Percentiles rank a stretch among this genome's conserved stretches.
phyloP scores from a whole-genome alignment of 1,140 invertebrate species.

The Drosophila triauraria region DNA sequence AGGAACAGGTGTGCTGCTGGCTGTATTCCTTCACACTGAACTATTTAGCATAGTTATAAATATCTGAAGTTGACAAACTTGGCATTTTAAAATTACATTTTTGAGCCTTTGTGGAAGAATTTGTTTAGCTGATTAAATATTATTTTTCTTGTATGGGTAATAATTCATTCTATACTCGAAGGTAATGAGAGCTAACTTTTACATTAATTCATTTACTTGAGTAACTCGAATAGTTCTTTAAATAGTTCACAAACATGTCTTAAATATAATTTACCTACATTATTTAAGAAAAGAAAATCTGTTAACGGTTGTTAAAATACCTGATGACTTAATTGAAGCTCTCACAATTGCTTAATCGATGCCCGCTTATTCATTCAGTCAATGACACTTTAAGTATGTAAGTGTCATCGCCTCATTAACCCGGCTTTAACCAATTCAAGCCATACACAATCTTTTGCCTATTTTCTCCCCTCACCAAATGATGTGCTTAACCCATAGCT shows the following conservation, averaged over 20 bases:
- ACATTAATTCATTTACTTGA: not conserved
- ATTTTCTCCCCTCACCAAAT: constrained; percentile 1
- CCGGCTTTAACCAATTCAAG: not conserved
- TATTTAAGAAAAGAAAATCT: not conserved
- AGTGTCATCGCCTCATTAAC: constrained; percentile 14
- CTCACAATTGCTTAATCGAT: constrained; percentile 5
- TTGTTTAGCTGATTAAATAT: no score
- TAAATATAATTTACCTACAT: no score
- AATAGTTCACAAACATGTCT: not conserved
- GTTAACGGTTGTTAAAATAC: no score
- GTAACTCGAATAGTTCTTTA: not conserved
- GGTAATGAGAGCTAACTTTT: no score
- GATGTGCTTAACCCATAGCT: constrained; percentile 9
- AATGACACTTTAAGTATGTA: constrained; percentile 16
- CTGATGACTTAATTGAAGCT: not conserved
- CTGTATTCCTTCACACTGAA: constrained; percentile 4
- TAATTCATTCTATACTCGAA: no score
- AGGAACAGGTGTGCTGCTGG: constrained; percentile 13
- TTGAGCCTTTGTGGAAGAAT: not conserved
- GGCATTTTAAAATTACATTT: not conserved
- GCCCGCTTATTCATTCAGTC: constrained; percentile 5
- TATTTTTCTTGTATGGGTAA: no score
- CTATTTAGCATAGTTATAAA: constrained; percentile 9
- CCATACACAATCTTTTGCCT: not conserved
- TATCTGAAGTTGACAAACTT: not conserved